phyloP scores from a whole-genome alignment of 2,888 invertebrate genomes.

The Eupeodes latifasciatus region DNA sequence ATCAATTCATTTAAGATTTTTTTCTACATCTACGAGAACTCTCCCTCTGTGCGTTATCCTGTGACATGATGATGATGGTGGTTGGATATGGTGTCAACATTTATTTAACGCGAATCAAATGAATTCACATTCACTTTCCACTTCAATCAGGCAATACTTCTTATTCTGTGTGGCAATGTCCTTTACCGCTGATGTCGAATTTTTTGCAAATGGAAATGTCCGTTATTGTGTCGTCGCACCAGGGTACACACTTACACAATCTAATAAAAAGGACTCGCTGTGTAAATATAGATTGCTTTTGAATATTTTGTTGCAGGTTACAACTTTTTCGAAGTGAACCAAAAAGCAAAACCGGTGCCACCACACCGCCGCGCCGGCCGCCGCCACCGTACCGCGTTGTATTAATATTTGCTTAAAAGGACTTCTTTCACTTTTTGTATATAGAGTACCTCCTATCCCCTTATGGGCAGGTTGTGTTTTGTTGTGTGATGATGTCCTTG shows the following conservation, averaged over 20 bases:
- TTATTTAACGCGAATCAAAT: constrained; percentile 75
- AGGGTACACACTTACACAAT: constrained; percentile 45
- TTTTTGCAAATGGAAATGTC: constrained; percentile 44
- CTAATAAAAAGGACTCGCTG: constrained; percentile 56
- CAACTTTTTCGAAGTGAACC: constrained; percentile 5
- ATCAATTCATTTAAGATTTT: constrained; percentile 19
- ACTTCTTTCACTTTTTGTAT: constrained; percentile 39
- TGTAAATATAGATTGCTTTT: constrained; percentile 74
- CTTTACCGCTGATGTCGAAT: constrained; percentile 14
- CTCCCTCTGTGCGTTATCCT: not conserved
- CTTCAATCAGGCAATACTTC: constrained; percentile 39
- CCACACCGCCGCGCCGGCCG: not conserved
- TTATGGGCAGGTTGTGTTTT: not conserved
- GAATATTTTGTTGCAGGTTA: constrained; percentile 49
- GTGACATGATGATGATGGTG: not conserved
- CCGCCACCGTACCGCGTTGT: not conserved
- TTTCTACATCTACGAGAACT: not conserved
- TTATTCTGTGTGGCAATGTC: constrained; percentile 45
- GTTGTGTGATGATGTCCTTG: constrained; percentile 23
- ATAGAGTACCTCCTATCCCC: not conserved
- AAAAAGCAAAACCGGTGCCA: not conserved
- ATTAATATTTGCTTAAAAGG: constrained; percentile 72
- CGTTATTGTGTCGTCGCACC: constrained; percentile 43
- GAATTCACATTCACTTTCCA: constrained; percentile 68
- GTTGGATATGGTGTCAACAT: constrained; percentile 51